phyloP scores from a whole-genome alignment of 2,888 invertebrate genomes.

The Nomada lathburiana region DNA sequence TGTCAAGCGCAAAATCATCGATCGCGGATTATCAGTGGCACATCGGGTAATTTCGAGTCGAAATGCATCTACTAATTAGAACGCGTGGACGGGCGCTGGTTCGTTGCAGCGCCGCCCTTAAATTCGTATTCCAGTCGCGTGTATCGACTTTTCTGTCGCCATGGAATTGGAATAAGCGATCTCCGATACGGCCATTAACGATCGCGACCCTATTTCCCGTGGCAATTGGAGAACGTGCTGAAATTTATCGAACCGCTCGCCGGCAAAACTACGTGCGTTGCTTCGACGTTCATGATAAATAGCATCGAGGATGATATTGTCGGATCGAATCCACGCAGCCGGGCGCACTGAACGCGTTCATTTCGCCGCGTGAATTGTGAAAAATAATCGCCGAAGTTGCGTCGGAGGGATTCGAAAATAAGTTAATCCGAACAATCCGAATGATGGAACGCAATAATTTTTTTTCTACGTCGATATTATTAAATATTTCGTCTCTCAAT shows the following conservation, averaged over 20 bases:
- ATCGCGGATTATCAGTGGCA: constrained; percentile 13
- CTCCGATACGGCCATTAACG: constrained; percentile 64
- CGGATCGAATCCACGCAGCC: constrained; percentile 18
- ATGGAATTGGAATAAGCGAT: constrained; percentile 51
- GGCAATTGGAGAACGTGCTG: constrained; percentile 31
- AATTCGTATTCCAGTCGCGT: constrained; percentile 15
- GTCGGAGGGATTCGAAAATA: too few relatives aligned
- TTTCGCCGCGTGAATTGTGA: constrained; percentile 17
- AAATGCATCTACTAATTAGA: constrained; percentile 25
- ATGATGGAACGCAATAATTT: too few relatives aligned
- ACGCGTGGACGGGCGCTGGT: neutral
- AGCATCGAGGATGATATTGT: constrained; percentile 32
- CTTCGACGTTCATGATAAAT: constrained; percentile 34
- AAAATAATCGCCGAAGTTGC: neutral
- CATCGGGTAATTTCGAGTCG: constrained; percentile 17
- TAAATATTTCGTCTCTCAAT: too few relatives aligned
- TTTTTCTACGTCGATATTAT: too few relatives aligned
- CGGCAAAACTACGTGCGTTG: constrained; percentile 28
- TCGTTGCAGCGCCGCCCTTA: constrained; percentile 25
- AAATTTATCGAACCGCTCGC: constrained; percentile 63
- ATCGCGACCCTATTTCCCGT: constrained; percentile 56
- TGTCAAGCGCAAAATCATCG: neutral
- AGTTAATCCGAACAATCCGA: too few relatives aligned
- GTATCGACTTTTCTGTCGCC: constrained; percentile 48
- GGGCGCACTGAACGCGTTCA: neutral